phyloP scores from a whole-genome alignment of 2,113 vertebrate genomes.

The Pelecanoides urinatrix region DNA sequence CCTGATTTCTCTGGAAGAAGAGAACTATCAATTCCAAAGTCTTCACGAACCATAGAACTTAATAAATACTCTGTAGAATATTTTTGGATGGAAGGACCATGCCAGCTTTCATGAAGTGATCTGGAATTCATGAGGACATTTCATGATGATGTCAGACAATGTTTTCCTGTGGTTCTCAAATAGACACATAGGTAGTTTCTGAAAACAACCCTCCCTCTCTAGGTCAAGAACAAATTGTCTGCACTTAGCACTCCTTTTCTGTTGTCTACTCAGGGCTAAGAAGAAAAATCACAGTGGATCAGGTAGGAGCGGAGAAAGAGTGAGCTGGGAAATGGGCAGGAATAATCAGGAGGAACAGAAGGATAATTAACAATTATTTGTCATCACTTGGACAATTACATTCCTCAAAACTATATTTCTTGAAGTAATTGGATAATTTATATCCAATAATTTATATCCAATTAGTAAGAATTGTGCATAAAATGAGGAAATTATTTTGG shows the following conservation, averaged over 20 bases:
- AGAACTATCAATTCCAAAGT: neutral
- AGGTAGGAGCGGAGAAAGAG: neutral
- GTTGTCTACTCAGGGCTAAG: neutral
- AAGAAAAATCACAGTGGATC: neutral
- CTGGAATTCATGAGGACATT: neutral
- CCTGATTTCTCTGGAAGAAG: neutral
- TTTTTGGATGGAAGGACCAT: neutral
- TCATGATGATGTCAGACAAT: neutral
- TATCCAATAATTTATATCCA: neutral
- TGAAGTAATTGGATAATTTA: constrained; percentile 13
- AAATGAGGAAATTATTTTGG: constrained; percentile 19
- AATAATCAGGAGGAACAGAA: constrained; percentile 3
- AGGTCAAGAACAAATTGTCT: neutral
- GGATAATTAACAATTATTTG: neutral
- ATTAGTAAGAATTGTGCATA: neutral
- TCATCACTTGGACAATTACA: neutral
- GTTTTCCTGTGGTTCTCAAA: neutral
- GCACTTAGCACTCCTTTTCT: neutral
- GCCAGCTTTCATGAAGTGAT: neutral
- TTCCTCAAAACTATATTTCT: neutral
- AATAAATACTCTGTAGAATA: neutral
- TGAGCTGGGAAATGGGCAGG: neutral
- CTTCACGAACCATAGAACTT: neutral
- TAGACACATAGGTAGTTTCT: neutral
- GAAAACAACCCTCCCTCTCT: neutral